A percentile compares a stretch with the other conserved stretches of the same genome.
Evolutionary conservation across 1,140 invertebrate genomes (phyloP).

Genomic region (Wiebesia pumilae): DNA sequence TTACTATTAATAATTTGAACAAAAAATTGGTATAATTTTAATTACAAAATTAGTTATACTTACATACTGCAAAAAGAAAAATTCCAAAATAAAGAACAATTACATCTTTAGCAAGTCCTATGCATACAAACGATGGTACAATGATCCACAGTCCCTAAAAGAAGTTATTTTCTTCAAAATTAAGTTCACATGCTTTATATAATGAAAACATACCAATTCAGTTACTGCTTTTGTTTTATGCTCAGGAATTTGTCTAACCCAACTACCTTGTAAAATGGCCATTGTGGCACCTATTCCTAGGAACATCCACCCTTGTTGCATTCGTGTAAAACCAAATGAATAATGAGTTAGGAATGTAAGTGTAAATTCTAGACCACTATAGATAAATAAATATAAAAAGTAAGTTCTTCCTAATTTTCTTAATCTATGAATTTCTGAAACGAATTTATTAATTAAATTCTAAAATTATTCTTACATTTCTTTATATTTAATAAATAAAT

Average conservation of each 20-base stretch:
- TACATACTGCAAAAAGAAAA: slow-evolving; percentile 92
- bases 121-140: slow-evolving; percentile 90
- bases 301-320: slow-evolving; percentile 99
- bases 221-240: slow-evolving; percentile 85
- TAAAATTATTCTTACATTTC: background rate
- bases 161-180: slow-evolving; percentile 19
- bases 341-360: slow-evolving; percentile 97
- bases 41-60: slow-evolving; percentile 71
- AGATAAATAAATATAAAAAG: slow-evolving; percentile 97
- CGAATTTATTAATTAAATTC: background rate
- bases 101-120: slow-evolving; percentile 82
- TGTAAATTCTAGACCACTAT: slow-evolving; percentile 98
- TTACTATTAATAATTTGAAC: slow-evolving; percentile 38
- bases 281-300: slow-evolving; percentile 94
- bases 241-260: slow-evolving; percentile 87
- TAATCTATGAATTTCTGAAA: slow-evolving; percentile 80
- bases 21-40: slow-evolving; percentile 20
- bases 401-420: slow-evolving; percentile 89
- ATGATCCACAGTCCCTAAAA: slow-evolving; percentile 88
- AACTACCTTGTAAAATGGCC: slow-evolving; percentile 94
- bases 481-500: background rate
- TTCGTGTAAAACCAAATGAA: slow-evolving; percentile 92
- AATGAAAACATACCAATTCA: slow-evolving; percentile 74
- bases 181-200: slow-evolving; percentile 16
- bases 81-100: slow-evolving; percentile 86